phyloP scores from a whole-genome alignment of 2,113 vertebrate species.

The Uria lomvia region DNA sequence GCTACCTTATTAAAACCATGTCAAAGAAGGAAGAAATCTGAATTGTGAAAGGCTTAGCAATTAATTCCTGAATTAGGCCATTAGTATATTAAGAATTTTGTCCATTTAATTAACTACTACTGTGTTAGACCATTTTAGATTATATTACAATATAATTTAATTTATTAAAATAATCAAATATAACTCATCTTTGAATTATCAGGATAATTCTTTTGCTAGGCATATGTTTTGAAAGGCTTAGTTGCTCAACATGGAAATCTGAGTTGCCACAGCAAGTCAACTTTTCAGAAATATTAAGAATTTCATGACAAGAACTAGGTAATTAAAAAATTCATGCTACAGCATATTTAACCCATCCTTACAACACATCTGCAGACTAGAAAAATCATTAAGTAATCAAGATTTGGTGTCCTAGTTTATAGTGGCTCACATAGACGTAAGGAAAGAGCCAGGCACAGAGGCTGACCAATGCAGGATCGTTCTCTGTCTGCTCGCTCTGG shows the following conservation, averaged over 20 bases:
- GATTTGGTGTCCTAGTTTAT: not conserved
- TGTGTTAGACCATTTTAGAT: not conserved
- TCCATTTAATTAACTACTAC: not conserved
- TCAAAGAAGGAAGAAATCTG: not conserved
- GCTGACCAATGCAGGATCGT: accelerated
- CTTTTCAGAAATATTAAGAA: not conserved
- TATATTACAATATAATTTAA: not conserved
- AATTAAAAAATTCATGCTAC: not conserved
- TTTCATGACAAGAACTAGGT: not conserved
- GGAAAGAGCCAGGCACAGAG: not conserved
- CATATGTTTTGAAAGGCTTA: not conserved
- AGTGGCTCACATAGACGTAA: not conserved
- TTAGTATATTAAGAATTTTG: not conserved
- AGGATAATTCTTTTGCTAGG: not conserved
- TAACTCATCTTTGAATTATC: not conserved
- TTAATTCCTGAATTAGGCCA: not conserved
- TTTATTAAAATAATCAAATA: not conserved
- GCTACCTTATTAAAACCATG: not conserved
- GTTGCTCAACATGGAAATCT: not conserved
- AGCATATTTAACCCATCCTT: not conserved
- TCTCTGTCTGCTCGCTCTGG: not conserved
- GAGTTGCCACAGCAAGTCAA: not conserved
- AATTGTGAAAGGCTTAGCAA: not conserved
- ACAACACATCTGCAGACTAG: not conserved
- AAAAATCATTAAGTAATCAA: not conserved